Evolutionary conservation across 2,888 invertebrate genomes (phyloP), one percentile per base, ranked within the genome.

Genomic region (Stegophylla sp.): DNA sequence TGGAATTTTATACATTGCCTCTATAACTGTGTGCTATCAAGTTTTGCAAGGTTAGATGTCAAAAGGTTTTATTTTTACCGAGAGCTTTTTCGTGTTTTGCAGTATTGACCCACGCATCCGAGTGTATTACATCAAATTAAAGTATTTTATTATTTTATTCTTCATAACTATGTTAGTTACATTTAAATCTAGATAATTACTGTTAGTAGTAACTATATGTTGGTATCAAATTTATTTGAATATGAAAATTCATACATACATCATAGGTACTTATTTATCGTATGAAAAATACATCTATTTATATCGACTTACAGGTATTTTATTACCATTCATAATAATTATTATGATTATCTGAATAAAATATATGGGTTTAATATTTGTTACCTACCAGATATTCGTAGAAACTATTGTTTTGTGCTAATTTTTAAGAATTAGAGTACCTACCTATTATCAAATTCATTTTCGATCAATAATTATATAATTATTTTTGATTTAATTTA

Each of bases 11-110:
- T 48, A 51, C 41, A 43, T 53, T 41, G 20, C 51, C 41, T 41
- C 43, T 64, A n/a, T n/a, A 75, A 75, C 66, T 64, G 41, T 41
- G 41, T 41, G 53, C 53, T 43, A 53, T 75, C 53, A 23, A 73
- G 59, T 73, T 61, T 20, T 51, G 48, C 61, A 48, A 74, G 73
- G 73, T 28, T 74, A 74, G 34, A 74, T 48, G n/a, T 26, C 26
- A 72, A 13, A 26, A 20, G 34, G 20, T 34, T 51, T 51, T 48
- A 17, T 64, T 63, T 64, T 64, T 28, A 48, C 4, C 17, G 64
- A 23, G 12, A 73, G 26, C 59, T 43, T 61, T 61, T 73, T 43
- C 5, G 10, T 45, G 23, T 23, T 45, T 26, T 28, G 3, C 20
- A 1, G 12, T 66, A 7, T 34, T 34, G 4, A 34, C 34, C 7